These are phyloP conservation scores for Noctua comes DNA, from an alignment of 2,888 invertebrate genomes.

Conservation along the genomic window DNA sequence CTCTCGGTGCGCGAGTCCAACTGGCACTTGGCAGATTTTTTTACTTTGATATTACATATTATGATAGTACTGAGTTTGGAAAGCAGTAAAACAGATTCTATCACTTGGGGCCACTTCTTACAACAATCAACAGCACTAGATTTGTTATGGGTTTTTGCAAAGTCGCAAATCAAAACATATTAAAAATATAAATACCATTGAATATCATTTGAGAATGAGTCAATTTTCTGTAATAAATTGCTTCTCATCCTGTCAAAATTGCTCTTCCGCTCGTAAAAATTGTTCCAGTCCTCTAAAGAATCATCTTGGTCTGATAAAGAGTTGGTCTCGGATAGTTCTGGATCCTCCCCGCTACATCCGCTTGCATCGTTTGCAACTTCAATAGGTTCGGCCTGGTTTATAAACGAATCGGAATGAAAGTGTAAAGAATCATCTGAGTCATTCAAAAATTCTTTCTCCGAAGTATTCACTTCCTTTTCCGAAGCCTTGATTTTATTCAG, in stretches of 20 bases:
- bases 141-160: neutral
- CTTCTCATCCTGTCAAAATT: conserved; percentile 11
- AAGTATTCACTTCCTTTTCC: neutral
- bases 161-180: neutral
- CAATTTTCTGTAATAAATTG: neutral
- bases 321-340: neutral
- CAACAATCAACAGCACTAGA: neutral
- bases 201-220: neutral
- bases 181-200: neutral
- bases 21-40: too few species aligned
- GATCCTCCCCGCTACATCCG: neutral
- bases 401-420: neutral
- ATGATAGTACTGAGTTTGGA: neutral
- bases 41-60: neutral
- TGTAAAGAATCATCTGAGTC: neutral
- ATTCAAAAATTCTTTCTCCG: neutral
- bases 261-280: neutral
- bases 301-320: neutral
- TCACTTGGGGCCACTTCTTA: neutral
- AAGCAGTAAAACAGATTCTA: neutral
- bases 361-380: neutral
- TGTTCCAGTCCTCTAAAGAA: neutral
- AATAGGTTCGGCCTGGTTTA: neutral
- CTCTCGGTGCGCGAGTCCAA: too few species aligned
- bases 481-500: neutral